Evolutionary conservation across 2,113 vertebrate genomes (phyloP).

Genomic region (Xiphorhynchus elegans): DNA sequence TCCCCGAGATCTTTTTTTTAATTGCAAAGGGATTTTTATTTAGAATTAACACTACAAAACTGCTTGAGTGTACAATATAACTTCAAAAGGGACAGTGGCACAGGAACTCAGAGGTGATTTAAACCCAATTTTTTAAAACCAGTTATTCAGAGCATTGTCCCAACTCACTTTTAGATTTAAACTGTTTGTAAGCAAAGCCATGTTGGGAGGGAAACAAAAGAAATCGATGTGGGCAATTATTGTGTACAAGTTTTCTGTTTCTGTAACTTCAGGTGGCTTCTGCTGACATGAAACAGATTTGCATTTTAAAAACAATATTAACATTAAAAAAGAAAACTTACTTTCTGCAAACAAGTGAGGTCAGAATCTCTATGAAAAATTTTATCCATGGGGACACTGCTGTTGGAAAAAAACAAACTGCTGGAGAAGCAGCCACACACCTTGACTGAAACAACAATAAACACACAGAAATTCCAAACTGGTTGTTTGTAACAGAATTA

Average conservation of each 20-base stretch:
- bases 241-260: neutral
- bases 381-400: conserved; percentile 90
- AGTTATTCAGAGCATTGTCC: neutral
- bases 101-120: neutral
- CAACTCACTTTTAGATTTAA: neutral
- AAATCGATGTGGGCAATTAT: neutral
- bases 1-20: neutral
- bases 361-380: conserved; percentile 89
- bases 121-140: neutral
- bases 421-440: neutral
- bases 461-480: neutral
- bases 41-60: neutral
- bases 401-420: conserved; percentile 63
- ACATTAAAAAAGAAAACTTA: conserved; percentile 58
- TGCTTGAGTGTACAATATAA: neutral
- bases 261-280: neutral
- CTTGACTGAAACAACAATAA: neutral
- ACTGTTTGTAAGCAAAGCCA: neutral
- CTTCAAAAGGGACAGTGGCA: neutral
- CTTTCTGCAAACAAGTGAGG: conserved; percentile 95
- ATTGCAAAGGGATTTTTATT: neutral
- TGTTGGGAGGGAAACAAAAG: neutral
- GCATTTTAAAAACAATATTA: neutral
- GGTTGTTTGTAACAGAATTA: neutral
- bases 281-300: neutral